A percentile compares a stretch with the other conserved stretches of the same genome.
phyloP scores from a whole-genome alignment of 2,888 invertebrate species.

The Dryocosmus kuriphilus region DNA sequence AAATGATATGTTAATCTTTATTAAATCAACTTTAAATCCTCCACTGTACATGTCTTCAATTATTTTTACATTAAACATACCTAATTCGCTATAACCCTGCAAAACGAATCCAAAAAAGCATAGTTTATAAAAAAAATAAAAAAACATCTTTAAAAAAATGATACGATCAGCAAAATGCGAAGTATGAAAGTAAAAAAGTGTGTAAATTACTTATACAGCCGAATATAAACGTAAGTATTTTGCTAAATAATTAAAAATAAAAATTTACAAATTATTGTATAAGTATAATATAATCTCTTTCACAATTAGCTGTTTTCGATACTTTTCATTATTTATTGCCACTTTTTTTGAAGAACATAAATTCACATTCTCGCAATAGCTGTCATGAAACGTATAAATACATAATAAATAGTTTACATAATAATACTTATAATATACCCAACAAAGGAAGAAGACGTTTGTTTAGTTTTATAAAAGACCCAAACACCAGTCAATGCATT shows the following conservation, averaged over 20 bases:
- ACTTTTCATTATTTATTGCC: constrained; percentile 30
- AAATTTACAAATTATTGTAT: constrained; percentile 1
- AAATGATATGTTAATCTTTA: constrained; percentile 33
- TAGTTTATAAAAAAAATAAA: background rate
- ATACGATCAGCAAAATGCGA: background rate
- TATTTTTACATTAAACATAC: constrained; percentile 14
- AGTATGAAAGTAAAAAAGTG: background rate
- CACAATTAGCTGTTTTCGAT: background rate
- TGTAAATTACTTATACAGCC: background rate
- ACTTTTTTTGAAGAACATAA: constrained; percentile 23
- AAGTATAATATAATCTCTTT: background rate
- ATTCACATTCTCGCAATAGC: constrained; percentile 26
- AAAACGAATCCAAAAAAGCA: background rate
- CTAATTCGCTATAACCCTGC: background rate
- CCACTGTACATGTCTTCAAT: constrained; percentile 23
- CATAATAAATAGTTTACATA: constrained; percentile 32
- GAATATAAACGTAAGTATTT: background rate
- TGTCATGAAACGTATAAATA: constrained; percentile 25
- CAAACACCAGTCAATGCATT: constrained; percentile 34
- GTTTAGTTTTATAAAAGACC: constrained; percentile 13
- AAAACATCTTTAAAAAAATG: constrained; percentile 4
- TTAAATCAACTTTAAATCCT: constrained; percentile 21
- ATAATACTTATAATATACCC: constrained; percentile 20
- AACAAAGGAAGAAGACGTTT: constrained; percentile 6
- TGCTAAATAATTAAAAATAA: background rate